Evolutionary conservation across 2,797 vertebrate species (phyloP), one percentile per base, ranked within the genome.

Genomic region (Artibeus lituratus): DNA sequence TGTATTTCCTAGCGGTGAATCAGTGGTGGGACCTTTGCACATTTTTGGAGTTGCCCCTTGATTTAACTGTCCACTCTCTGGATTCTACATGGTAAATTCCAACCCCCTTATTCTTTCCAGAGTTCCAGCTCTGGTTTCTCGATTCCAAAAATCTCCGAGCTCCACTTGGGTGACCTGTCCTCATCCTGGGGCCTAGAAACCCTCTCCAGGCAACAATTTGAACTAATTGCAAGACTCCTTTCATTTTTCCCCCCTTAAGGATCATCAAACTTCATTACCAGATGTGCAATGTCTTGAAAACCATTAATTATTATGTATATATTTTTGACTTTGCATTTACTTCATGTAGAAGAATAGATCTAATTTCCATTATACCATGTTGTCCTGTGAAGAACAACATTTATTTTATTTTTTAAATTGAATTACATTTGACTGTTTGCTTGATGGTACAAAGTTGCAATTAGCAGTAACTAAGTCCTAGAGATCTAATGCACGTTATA

Each of bases 171-270:
- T 72, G 81, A 55, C 11, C 4, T 57, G 85, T 42, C 15, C 6
- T 55, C 15, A 9, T 3, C 67, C 26, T 19, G 14, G 72, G 59
- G 59, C 59, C 78, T 83, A 86, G 44, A 93, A 70, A 84, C 16
- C 80, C 22, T 88, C 15, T 94, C 22, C 3, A 89, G 29, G 92
- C 37, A 91, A 62, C 44, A 81, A 86, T 22, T 87, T 82, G 4
- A n/a, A 59, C 67, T 91, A 93, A 92, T 85, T 92, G 32, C 21
- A 96, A 96, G 89, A 73, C 18, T 77, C 18, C 42, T 7, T 1
- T 65, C 72, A 94, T 88, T 92, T 92, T 65, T 92, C 87, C 87
- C 87, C 67, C 87, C 32, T 70, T 53, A 42, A 59, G 44, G 26
- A 78, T 69, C 32, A 82, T 92, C 92, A 87, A 90, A 62, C 10